phyloP scores from a whole-genome alignment of 2,888 invertebrate species.

The Zhuqinia jingwanae region DNA sequence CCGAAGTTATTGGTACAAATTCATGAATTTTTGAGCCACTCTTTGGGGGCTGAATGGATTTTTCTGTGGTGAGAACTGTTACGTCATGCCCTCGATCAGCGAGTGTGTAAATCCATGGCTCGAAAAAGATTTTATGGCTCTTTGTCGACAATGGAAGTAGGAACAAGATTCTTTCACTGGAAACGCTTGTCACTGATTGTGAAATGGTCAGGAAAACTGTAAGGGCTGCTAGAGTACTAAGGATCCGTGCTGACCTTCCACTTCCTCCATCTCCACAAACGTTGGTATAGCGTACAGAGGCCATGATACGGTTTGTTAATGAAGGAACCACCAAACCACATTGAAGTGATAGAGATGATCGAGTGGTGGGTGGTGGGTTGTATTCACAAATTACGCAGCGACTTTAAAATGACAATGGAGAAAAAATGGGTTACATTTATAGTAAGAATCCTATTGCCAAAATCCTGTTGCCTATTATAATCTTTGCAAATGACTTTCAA shows the following conservation, averaged over 20 bases:
- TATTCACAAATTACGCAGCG: background rate
- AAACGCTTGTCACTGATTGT: background rate
- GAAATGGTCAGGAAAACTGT: background rate
- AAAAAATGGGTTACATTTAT: background rate
- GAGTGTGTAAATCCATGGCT: conserved; percentile 77
- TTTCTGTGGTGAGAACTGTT: conserved; percentile 78
- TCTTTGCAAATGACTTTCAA: too few relatives aligned
- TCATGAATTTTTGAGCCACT: conserved; percentile 49
- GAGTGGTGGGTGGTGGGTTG: background rate
- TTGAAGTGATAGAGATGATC: background rate
- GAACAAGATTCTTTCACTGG: conserved; percentile 41
- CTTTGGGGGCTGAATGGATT: conserved; percentile 74
- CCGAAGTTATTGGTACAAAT: conserved; percentile 36
- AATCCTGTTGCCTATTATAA: too few relatives aligned
- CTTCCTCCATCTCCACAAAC: too few relatives aligned
- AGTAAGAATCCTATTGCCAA: too few relatives aligned
- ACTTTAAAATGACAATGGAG: background rate
- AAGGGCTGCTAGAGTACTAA: background rate
- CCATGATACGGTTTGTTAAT: too few relatives aligned
- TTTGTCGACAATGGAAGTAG: conserved; percentile 53
- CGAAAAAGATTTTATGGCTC: conserved; percentile 82
- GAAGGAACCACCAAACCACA: background rate
- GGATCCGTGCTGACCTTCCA: too few relatives aligned
- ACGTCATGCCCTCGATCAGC: conserved; percentile 79
- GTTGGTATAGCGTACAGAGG: background rate